Base-by-base conservation (phyloP, 2,888 invertebrate genomes). In the Cepaea hortensis region DNA sequence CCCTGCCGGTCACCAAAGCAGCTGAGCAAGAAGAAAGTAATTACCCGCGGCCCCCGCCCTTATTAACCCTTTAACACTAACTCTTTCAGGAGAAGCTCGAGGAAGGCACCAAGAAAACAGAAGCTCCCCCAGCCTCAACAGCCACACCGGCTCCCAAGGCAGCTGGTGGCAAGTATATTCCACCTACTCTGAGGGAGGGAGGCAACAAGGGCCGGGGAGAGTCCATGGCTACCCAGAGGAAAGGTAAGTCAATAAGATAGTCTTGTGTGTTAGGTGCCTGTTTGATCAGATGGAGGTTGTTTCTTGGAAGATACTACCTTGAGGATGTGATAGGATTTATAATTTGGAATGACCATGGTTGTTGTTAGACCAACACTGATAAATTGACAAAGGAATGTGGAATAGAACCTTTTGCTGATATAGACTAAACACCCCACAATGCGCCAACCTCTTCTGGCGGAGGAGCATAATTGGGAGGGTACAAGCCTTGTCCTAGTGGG, bases 141-240 rank as follows among this genome's bases (percentile, higher is more conserved):
- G 89, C 91, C 61, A 90, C 92, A 23, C 87, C 91, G 3, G 89
- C 85, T 3, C 84, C 93, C 35, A 87, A 91, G 5, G 86, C 91
- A 68, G 86, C 91, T 62, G 91, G 93, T 75, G 95, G 95, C 77
- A 95, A 95, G 90, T 95, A 95, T 90, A 96, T 99, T 77, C 98
- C 98, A 4, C 98, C 98, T 0, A 97, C 96, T 93, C 95, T 98
- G 95, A 96, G 98, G 88, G 98, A 98, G 87, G 94, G 94, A 3
- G 98, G 98, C 50, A 93, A 92, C 85, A 96, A 96, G 48, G 97
- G 97, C 88, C 96, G 97, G 65, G 94, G 96, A 91, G 95, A 97
- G 94, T 95, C 96, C 91, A 95, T 97, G 95, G 94, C 95, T 76
- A 95, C 96, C 94, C 91, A 93, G 62, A 91, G 93, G 75, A 92